Conservation (phyloP, 2,113 vertebrate genomes). For the Nothobranchius kuhntae region DNA sequence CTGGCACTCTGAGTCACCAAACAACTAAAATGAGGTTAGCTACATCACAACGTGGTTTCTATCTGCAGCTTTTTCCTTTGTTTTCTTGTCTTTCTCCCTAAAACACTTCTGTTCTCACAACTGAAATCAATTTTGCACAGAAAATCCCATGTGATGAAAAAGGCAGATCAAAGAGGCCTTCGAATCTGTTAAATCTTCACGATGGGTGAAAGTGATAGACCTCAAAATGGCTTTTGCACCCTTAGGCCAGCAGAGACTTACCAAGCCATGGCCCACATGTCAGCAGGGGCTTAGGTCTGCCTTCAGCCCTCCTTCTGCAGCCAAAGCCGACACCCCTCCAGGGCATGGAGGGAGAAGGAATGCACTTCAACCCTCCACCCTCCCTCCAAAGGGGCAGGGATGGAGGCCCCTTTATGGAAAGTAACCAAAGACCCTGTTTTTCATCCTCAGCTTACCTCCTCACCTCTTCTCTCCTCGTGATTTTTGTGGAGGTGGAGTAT, state of each 20-base stretch:
- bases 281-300: conserved; percentile 65
- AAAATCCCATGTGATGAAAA: conserved; percentile 12
- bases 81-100: conserved; percentile 37
- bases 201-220: conserved; percentile 13
- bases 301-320: conserved; percentile 54
- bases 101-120: conserved; percentile 14
- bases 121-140: neutral
- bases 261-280: conserved; percentile 61
- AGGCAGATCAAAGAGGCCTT: neutral
- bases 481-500: conserved; percentile 69
- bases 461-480: conserved; percentile 44
- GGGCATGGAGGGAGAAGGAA: conserved; percentile 66
- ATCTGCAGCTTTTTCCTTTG: conserved; percentile 40
- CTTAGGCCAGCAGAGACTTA: conserved; percentile 38
- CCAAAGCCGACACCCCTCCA: conserved; percentile 67
- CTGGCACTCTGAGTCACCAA: conserved; percentile 62
- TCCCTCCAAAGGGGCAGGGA: conserved; percentile 53
- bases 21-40: conserved; percentile 52
- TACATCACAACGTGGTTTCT: conserved; percentile 45
- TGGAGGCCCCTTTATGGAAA: conserved; percentile 67
- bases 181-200: conserved; percentile 7
- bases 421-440: conserved; percentile 65
- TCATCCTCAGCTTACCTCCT: conserved; percentile 48
- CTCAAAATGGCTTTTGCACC: conserved; percentile 20
- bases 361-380: conserved; percentile 59